Percentiles rank a stretch among this genome's conserved stretches.
phyloP scores from a whole-genome alignment of 2,888 invertebrate species.

The Cheiracanthium punctorium region DNA sequence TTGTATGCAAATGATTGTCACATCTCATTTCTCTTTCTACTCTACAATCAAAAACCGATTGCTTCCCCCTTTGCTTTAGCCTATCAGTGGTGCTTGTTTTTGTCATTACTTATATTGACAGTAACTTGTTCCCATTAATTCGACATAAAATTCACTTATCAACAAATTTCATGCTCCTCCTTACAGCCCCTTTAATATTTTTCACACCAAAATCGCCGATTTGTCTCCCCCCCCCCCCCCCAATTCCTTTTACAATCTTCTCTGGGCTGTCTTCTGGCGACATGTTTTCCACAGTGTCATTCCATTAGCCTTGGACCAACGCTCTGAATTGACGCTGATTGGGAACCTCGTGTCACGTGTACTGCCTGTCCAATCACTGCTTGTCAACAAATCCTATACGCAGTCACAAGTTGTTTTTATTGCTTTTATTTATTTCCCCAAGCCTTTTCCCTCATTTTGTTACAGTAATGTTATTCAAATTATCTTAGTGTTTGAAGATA shows the following conservation, averaged over 20 bases:
- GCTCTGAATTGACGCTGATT: conserved; percentile 64
- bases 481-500: conserved; percentile 29
- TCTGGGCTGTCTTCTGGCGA: conserved; percentile 27
- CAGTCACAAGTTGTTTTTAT: conserved; percentile 30
- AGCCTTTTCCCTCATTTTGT: conserved; percentile 40
- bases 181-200: too few species aligned
- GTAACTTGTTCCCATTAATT: too few species aligned
- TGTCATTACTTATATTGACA: too few species aligned
- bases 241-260: conserved; percentile 39
- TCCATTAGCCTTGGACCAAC: conserved; percentile 36
- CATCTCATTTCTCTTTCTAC: too few species aligned
- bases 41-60: too few species aligned
- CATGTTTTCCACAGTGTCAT: conserved; percentile 50
- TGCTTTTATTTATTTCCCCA: not conserved
- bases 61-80: too few species aligned
- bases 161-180: too few species aligned
- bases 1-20: too few species aligned
- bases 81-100: too few species aligned
- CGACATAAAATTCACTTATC: too few species aligned
- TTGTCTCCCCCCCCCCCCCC: too few species aligned
- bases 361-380: conserved; percentile 43
- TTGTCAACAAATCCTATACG: conserved; percentile 58
- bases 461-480: conserved; percentile 64
- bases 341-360: conserved; percentile 49
- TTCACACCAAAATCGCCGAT: too few species aligned